These are phyloP conservation scores for Drosophila putrida DNA, from an alignment of 2,888 invertebrate genomes.

Conservation along the genomic window DNA sequence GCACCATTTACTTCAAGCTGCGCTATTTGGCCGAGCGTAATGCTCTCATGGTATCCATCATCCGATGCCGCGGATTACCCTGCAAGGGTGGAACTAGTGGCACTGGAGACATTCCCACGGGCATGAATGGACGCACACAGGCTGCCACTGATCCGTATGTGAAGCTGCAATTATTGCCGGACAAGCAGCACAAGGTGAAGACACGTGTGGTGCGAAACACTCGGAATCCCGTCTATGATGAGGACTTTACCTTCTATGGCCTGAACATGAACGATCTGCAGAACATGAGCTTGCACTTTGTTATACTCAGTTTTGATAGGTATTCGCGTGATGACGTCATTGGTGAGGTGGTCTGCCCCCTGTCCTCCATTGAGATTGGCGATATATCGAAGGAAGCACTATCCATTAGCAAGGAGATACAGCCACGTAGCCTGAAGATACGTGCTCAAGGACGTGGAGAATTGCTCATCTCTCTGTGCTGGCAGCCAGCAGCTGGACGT, in stretches of 20 bases:
- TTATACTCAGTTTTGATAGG: conserved; percentile 97
- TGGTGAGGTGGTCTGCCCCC: conserved; percentile 97
- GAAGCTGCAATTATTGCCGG: conserved; percentile 98
- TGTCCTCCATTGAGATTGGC: conserved; percentile 88
- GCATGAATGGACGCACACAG: conserved; percentile 85
- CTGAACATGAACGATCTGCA: conserved; percentile 94
- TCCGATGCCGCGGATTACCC: conserved; percentile 95
- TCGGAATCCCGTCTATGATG: conserved; percentile 98
- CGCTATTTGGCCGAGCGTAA: conserved; percentile 96
- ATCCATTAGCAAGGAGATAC: conserved; percentile 94
- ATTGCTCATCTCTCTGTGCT: conserved; percentile 97
- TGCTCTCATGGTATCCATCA: conserved; percentile 96
- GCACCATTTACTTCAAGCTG: conserved; percentile 95
- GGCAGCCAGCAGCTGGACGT: conserved; percentile 98
- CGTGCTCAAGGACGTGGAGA: conserved; percentile 97
- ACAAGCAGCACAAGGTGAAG: conserved; percentile 98
- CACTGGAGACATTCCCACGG: conserved; percentile 87
- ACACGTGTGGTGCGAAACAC: conserved; percentile 98
- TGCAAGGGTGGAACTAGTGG: conserved; percentile 85
- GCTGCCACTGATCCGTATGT: conserved; percentile 95
- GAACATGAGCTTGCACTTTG: conserved; percentile 96
- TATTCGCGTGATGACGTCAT: conserved; percentile 99
- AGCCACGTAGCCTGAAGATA: conserved; percentile 97
- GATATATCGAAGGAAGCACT: conserved; percentile 92
- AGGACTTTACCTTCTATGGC: conserved; percentile 99